Conservation (phyloP, 2,797 vertebrate genomes). For the Fistularia commersonii region DNA sequence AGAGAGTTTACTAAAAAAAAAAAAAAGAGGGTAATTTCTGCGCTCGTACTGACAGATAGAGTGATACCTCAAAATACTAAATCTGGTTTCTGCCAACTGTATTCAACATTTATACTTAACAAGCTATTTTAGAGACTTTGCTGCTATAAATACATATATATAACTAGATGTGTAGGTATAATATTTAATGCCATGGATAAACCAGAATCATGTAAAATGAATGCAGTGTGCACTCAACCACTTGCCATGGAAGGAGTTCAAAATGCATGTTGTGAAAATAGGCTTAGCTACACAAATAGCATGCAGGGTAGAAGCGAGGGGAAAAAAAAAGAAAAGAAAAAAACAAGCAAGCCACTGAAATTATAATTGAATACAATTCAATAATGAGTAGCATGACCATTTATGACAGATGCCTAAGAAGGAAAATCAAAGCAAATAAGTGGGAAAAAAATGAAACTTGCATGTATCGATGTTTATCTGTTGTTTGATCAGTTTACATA, state of each 20-base stretch:
- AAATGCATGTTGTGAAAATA: conserved; percentile 81
- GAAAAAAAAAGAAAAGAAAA: conserved; percentile 37
- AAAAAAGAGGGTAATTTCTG: conserved; percentile 82
- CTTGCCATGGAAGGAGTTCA: conserved; percentile 78
- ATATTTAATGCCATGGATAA: conserved; percentile 92
- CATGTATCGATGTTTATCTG: conserved; percentile 93
- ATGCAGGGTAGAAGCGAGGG: conserved; percentile 4
- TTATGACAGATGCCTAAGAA: conserved; percentile 68
- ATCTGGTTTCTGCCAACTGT: conserved; percentile 92
- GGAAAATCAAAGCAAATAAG: conserved; percentile 43
- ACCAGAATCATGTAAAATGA: conserved; percentile 86
- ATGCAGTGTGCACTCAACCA: conserved; percentile 84
- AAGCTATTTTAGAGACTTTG: conserved; percentile 96
- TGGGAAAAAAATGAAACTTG: conserved; percentile 82
- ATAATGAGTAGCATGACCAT: conserved; percentile 87
- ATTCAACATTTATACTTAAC: conserved; percentile 89
- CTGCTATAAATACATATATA: conserved; percentile 88
- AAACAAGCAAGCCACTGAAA: conserved; percentile 80
- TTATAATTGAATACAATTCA: conserved; percentile 80
- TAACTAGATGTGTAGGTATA: conserved; percentile 82
- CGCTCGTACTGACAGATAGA: conserved; percentile 90
- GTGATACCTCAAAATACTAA: conserved; percentile 89
- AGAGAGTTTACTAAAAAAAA: conserved; percentile 44
- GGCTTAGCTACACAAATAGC: conserved; percentile 74
- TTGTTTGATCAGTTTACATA: conserved; percentile 85